Conservation (phyloP, 2,797 vertebrate genomes). For the Lacerta bilineata region DNA sequence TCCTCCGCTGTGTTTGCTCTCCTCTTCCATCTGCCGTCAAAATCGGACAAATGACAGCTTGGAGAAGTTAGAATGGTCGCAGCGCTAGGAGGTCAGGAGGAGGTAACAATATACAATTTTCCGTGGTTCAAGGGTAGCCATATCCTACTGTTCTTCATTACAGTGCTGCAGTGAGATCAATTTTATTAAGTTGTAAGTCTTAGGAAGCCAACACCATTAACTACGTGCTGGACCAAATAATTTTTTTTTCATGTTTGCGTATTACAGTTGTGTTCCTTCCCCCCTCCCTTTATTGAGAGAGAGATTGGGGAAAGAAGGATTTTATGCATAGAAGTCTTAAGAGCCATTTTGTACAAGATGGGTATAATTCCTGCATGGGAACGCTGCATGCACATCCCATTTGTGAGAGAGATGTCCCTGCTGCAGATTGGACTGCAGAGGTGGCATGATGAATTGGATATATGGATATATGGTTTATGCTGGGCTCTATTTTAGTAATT, state of each 20-base stretch:
- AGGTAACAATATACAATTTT: slow-evolving; percentile 80
- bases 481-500: no score
- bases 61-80: slow-evolving; percentile 71
- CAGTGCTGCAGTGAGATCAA: slow-evolving; percentile 76
- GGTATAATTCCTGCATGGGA: neutral
- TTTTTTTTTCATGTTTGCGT: slow-evolving; percentile 53
- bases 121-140: slow-evolving; percentile 79
- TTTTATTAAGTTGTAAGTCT: slow-evolving; percentile 79
- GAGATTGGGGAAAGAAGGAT: neutral
- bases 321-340: slow-evolving; percentile 16
- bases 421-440: no score
- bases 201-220: slow-evolving; percentile 72
- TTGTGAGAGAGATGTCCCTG: neutral
- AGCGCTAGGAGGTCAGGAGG: slow-evolving; percentile 77
- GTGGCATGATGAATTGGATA: no score
- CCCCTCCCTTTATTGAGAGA: slow-evolving; percentile 19
- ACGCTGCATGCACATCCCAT: no score
- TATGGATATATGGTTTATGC: no score
- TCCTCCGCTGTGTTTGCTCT: slow-evolving; percentile 29
- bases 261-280: slow-evolving; percentile 54
- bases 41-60: slow-evolving; percentile 74
- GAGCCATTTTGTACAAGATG: neutral
- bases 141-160: slow-evolving; percentile 80
- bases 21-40: slow-evolving; percentile 62
- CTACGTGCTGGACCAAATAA: slow-evolving; percentile 70